Evolutionary conservation across 2,113 vertebrate genomes (phyloP).

Genomic region (Leptobrachium leishanense): DNA sequence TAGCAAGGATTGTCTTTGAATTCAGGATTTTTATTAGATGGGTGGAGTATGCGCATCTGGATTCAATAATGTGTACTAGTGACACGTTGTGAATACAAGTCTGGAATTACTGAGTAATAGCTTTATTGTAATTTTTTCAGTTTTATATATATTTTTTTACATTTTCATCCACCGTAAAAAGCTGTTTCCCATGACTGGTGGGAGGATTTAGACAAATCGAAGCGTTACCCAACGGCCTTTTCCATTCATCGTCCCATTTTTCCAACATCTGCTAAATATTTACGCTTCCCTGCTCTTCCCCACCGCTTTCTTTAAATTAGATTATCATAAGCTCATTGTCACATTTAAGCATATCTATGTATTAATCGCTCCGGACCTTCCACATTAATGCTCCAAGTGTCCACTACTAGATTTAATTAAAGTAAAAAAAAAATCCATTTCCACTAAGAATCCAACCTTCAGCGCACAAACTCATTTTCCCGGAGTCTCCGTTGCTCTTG

Average conservation of each 20-base stretch:
- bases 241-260: too few relatives aligned
- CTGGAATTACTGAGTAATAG: conserved; percentile 18
- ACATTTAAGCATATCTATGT: background rate
- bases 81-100: conserved; percentile 9
- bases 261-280: background rate
- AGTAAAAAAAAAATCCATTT: conserved; percentile 1
- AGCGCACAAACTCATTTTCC: background rate
- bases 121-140: too few relatives aligned
- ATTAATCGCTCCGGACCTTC: background rate
- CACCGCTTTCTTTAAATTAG: background rate
- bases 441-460: background rate
- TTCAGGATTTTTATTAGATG: conserved; percentile 34
- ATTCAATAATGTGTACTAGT: conserved; percentile 24
- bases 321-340: background rate
- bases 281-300: background rate
- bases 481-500: background rate
- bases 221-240: too few relatives aligned
- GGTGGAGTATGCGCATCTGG: conserved; percentile 23
- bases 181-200: too few relatives aligned
- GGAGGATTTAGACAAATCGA: too few relatives aligned
- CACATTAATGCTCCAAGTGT: background rate
- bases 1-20: conserved; percentile 18
- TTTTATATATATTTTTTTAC: too few relatives aligned
- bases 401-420: conserved; percentile 3
- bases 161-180: too few relatives aligned